Conservation (phyloP, 2,888 invertebrate genomes). For the Tetropium fuscum region DNA sequence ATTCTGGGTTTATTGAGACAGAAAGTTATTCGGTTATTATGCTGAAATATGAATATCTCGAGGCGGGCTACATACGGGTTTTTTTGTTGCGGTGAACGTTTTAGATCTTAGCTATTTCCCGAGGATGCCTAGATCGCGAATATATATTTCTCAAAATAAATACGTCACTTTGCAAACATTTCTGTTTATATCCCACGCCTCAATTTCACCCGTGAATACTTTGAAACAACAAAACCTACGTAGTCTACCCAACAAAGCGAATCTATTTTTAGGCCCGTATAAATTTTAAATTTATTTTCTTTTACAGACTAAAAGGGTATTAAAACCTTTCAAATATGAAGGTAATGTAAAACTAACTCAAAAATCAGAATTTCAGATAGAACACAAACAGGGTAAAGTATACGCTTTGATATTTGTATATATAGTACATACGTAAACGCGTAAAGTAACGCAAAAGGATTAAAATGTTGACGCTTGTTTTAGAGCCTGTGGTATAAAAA, state of each 20-base stretch:
- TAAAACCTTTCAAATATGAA: not conserved
- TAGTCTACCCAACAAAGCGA: slow-evolving; percentile 1
- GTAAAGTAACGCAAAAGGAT: too few species aligned
- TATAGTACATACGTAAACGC: too few species aligned
- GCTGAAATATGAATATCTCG: too few species aligned
- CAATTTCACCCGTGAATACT: slow-evolving; percentile 15
- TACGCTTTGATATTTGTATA: too few species aligned
- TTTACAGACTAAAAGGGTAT: not conserved
- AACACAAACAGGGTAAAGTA: not conserved
- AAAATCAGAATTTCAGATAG: not conserved
- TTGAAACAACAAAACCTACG: slow-evolving; percentile 11
- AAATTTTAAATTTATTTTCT: slow-evolving; percentile 7
- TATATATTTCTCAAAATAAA: slow-evolving; percentile 17
- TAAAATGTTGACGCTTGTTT: too few species aligned
- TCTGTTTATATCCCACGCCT: slow-evolving; percentile 13
- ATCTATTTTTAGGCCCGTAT: slow-evolving; percentile 13
- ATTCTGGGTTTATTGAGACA: too few species aligned
- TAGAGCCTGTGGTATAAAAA: too few species aligned
- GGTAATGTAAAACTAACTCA: not conserved
- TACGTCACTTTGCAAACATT: slow-evolving; percentile 7
- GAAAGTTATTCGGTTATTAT: too few species aligned
- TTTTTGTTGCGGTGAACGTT: not conserved
- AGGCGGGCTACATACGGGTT: too few species aligned
- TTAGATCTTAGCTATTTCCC: not conserved
- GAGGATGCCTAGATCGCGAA: not conserved